Conservation (phyloP, 2,888 invertebrate genomes). For the Mesodorylaimus sp. region DNA sequence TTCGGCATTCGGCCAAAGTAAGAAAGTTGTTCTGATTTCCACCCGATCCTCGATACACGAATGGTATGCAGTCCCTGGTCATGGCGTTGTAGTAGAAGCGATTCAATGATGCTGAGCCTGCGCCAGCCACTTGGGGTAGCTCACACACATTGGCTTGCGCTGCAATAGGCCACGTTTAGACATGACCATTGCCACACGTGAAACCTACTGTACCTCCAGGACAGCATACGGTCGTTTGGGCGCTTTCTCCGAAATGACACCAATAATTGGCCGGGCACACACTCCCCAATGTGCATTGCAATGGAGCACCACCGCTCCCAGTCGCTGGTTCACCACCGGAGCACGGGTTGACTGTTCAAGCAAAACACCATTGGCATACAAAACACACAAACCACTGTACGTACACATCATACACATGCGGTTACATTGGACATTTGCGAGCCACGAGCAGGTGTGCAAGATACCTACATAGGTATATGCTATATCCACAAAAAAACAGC, state of each 20-base stretch:
- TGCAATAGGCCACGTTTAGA: background rate
- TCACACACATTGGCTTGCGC: background rate
- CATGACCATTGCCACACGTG: conserved; percentile 12
- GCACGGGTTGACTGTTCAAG: conserved; percentile 23
- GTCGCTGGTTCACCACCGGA: conserved; percentile 19
- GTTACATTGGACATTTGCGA: no score
- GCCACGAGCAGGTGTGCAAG: no score
- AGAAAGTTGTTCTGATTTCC: conserved; percentile 20
- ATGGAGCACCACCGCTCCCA: conserved; percentile 9
- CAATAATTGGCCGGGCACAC: conserved; percentile 16
- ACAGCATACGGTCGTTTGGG: conserved; percentile 8
- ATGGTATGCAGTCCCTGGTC: conserved; percentile 1
- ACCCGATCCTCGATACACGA: conserved; percentile 3
- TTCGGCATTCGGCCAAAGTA: conserved; percentile 17
- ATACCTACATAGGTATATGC: no score
- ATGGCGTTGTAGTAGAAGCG: conserved; percentile 3
- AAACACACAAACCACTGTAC: no score
- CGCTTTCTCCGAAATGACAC: conserved; percentile 10
- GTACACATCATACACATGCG: no score
- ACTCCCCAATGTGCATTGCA: conserved; percentile 11
- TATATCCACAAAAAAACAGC: no score
- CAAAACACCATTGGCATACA: no score
- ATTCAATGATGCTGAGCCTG: background rate
- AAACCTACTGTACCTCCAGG: conserved; percentile 5
- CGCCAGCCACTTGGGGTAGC: background rate